These are phyloP conservation scores for Clarias gariepinus DNA, from an alignment of 2,113 vertebrate genomes.

Conservation along the genomic window DNA sequence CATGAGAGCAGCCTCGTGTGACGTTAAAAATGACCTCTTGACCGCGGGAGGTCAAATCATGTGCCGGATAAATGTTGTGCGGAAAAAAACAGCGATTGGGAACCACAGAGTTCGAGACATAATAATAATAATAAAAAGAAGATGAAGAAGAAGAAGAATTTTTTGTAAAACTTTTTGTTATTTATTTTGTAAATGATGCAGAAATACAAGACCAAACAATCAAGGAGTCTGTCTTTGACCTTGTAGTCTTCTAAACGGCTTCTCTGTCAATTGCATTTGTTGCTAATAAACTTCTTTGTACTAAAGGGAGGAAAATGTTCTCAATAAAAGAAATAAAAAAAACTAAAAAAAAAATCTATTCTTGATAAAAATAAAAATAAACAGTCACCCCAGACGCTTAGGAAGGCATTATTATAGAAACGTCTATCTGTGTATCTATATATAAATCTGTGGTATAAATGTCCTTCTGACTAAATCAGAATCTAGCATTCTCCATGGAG, in stretches of 20 bases:
- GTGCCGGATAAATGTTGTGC: not conserved
- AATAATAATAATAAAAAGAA: not conserved
- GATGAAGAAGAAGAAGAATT: not conserved
- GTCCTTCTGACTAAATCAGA: not conserved
- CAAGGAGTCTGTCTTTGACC: not conserved
- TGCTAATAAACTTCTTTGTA: not conserved
- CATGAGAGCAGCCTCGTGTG: not conserved
- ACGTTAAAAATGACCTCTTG: conserved; percentile 11
- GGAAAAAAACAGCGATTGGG: not conserved
- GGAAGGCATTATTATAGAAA: not conserved
- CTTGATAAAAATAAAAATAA: too few species aligned
- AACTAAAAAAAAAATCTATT: too few species aligned
- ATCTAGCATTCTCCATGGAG: not conserved
- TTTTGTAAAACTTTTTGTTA: not conserved
- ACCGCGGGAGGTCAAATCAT: conserved; percentile 5
- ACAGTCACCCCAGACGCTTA: not conserved
- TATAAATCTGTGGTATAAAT: not conserved
- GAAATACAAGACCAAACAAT: not conserved
- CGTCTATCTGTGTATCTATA: too few species aligned
- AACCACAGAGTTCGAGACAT: not conserved
- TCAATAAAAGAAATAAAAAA: not conserved
- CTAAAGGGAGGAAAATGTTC: not conserved
- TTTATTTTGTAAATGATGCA: not conserved
- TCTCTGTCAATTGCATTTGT: not conserved
- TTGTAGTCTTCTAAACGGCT: not conserved